Conservation (phyloP, 2,888 invertebrate genomes). For the Plebejus argus region DNA sequence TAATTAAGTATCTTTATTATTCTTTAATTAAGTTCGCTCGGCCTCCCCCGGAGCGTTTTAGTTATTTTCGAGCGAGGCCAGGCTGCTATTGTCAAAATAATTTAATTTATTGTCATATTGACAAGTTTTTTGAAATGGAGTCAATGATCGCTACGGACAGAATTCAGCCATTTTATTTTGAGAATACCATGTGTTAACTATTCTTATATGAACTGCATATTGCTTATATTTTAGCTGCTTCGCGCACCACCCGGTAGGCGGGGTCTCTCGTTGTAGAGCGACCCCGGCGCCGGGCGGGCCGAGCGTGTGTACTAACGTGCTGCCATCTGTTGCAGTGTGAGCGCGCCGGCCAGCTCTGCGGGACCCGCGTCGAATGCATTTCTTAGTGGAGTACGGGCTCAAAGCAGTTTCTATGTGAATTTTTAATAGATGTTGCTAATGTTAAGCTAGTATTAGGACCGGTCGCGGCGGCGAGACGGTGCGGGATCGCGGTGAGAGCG, state of each 20-base stretch:
- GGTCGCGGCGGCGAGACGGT: not conserved
- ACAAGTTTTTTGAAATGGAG: no score
- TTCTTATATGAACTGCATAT: slow-evolving; percentile 63
- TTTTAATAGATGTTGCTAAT: slow-evolving; percentile 66
- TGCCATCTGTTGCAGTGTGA: slow-evolving; percentile 38
- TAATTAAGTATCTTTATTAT: not conserved
- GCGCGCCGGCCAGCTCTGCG: slow-evolving; percentile 33
- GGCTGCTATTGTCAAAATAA: slow-evolving; percentile 1
- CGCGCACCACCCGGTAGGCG: not conserved
- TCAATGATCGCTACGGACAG: no score
- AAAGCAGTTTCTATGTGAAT: slow-evolving; percentile 76
- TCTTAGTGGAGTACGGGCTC: slow-evolving; percentile 68
- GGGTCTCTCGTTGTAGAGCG: not conserved
- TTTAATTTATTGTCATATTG: no score
- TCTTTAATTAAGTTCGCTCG: not conserved
- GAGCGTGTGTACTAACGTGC: slow-evolving; percentile 35
- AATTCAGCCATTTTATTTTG: no score
- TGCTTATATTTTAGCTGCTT: not conserved
- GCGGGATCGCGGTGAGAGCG: not conserved
- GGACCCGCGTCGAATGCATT: slow-evolving; percentile 57
- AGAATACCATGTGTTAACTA: slow-evolving; percentile 55
- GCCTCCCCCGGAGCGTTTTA: not conserved
- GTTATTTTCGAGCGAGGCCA: not conserved
- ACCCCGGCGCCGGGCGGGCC: not conserved
- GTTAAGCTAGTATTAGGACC: slow-evolving; percentile 39